phyloP scores from a whole-genome alignment of 2,797 vertebrate genomes.

The Etheostoma nigrum region DNA sequence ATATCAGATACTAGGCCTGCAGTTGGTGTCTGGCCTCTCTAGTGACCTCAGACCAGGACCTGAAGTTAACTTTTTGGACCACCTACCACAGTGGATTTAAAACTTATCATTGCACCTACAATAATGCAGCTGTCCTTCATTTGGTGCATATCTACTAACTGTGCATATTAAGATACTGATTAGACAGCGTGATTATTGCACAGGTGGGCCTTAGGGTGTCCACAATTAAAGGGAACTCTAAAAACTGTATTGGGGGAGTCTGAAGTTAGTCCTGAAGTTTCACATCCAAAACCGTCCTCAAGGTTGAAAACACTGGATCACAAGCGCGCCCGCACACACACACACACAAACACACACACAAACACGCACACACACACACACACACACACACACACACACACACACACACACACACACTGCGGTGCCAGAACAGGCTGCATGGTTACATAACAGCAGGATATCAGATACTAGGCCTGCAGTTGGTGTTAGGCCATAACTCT shows the following conservation, averaged over 20 bases:
- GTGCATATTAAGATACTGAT: too few relatives aligned
- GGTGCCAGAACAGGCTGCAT: slow-evolving; percentile 23
- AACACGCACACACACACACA: slow-evolving; percentile 10
- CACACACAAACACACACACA: slow-evolving; percentile 16
- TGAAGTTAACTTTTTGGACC: too few relatives aligned
- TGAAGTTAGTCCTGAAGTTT: slow-evolving; percentile 13
- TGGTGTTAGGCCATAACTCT: too few relatives aligned
- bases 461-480: slow-evolving; percentile 24
- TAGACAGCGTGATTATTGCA: too few relatives aligned
- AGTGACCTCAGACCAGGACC: too few relatives aligned
- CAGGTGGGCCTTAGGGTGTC: too few relatives aligned
- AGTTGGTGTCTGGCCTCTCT: background rate
- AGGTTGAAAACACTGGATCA: slow-evolving; percentile 26
- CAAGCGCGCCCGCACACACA: slow-evolving; percentile 1
- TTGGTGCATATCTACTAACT: too few relatives aligned
- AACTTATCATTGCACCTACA: too few relatives aligned
- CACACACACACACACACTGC: background rate
- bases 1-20: slow-evolving; percentile 28
- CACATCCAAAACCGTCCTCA: slow-evolving; percentile 21
- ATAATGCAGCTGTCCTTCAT: too few relatives aligned
- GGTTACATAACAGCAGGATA: slow-evolving; percentile 47
- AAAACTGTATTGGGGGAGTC: too few relatives aligned
- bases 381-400: slow-evolving; percentile 19
- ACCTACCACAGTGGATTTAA: too few relatives aligned
- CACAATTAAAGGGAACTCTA: too few relatives aligned